Evolutionary conservation across 1,140 invertebrate species (phyloP), one percentile per base, ranked within the genome.

Genomic region (Cecropterus lyciades): DNA sequence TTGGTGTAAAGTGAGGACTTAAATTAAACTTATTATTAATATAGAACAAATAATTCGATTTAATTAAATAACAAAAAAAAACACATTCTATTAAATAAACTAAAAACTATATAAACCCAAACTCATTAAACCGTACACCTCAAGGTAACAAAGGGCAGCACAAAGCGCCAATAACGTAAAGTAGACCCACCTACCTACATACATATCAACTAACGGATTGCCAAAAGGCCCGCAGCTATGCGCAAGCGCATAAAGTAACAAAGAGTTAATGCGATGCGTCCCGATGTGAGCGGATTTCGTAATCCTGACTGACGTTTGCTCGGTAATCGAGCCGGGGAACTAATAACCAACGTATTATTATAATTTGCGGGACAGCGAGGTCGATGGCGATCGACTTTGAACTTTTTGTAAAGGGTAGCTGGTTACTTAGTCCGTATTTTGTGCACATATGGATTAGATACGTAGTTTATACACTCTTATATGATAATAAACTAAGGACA

Each of bases 271-370:
- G 13, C 33, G 59, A 37, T 37, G 48, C 30, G 33, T 37, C n/a
- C 27, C 30, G 24, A 51, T 27, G 59, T 62, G 46, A 51, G 59
- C 45, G 46, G 45, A 62, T 51, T 62, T 51, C 59, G 46, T 62
- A 62, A 62, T 62, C 59, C 48, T 62, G 59, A 62, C n/a, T 62
- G 59, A 62, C 59, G 59, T 62, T 51, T 42, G 33, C 10, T 11
- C 13, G 40, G 59, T 62, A 51, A 62, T 62, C 59, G 59, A 62
- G 16, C 30, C 48, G 46, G 15, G 59, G 46, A 15, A 20, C 27
- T 51, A 51, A 62, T 51, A 60, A 48, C 27, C 14, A 27, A 37
- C 14, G 53, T 56, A 56, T 56, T 56, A 56, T 42, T 56, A 56
- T 56, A 56, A 56, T 56, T 56, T 42, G 33, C 53, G 30, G 30